Percentiles rank a stretch among this genome's conserved stretches.
phyloP scores from a whole-genome alignment of 2,888 invertebrate species.

The Drosophila formosana region DNA sequence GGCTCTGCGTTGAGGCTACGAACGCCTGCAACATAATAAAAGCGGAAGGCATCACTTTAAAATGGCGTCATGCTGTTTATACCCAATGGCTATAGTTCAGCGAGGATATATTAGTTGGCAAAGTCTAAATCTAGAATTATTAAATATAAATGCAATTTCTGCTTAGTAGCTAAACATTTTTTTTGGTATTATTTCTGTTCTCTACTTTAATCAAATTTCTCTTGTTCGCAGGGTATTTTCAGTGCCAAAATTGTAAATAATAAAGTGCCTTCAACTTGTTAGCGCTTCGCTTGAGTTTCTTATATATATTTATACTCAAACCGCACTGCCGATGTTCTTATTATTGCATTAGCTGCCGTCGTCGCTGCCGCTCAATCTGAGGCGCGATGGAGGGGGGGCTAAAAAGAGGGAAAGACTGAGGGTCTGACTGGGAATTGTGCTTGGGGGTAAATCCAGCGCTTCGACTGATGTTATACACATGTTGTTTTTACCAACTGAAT shows the following conservation, averaged over 20 bases:
- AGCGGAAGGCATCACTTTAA: conserved; percentile 64
- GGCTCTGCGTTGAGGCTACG: conserved; percentile 14
- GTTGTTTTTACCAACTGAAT: conserved; percentile 37
- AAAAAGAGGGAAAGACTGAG: neutral
- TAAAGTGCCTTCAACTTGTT: conserved; percentile 15
- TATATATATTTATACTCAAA: conserved; percentile 2
- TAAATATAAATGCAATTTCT: neutral
- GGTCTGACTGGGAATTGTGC: conserved; percentile 1
- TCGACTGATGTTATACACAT: conserved; percentile 11
- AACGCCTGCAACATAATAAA: conserved; percentile 43
- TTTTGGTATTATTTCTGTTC: neutral
- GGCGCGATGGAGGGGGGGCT: too few relatives aligned
- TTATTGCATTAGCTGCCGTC: conserved; percentile 33
- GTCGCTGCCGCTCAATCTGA: conserved; percentile 15
- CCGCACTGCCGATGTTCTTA: conserved; percentile 19
- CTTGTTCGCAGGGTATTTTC: neutral
- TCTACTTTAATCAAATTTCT: neutral
- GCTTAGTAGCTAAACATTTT: neutral
- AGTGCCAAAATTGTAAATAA: neutral
- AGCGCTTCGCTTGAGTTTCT: conserved; percentile 6
- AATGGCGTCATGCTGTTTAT: conserved; percentile 67
- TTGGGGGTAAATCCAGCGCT: neutral
- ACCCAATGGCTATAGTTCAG: neutral
- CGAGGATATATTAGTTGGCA: neutral
- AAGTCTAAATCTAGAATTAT: neutral